Conservation (phyloP, 1,140 invertebrate genomes). For the Drosophila tsacasi region DNA sequence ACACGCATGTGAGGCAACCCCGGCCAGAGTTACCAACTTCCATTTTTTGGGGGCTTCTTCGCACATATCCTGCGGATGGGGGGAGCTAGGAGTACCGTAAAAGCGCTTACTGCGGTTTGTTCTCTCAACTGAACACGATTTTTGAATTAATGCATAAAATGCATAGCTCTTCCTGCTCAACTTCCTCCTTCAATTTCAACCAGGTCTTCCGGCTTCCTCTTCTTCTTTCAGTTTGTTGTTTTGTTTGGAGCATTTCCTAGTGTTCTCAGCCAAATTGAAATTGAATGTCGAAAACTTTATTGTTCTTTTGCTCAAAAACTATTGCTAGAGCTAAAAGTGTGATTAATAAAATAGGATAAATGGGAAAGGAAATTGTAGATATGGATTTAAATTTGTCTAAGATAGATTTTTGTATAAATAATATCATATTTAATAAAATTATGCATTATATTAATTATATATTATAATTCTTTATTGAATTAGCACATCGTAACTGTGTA, state of each 20-base stretch:
- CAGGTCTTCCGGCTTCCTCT: conserved; percentile 12
- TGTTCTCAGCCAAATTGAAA: conserved; percentile 61
- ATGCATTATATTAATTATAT: no score
- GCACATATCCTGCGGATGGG: not conserved
- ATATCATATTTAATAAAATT: no score
- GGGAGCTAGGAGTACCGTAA: conserved; percentile 10
- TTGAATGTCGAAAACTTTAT: conserved; percentile 55
- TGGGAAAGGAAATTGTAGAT: not conserved
- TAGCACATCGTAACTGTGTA: no score
- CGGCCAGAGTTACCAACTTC: conserved; percentile 42
- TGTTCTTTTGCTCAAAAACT: conserved; percentile 16
- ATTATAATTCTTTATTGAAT: no score
- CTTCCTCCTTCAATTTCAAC: conserved; percentile 25
- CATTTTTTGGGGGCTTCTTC: conserved; percentile 10
- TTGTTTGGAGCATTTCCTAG: conserved; percentile 24
- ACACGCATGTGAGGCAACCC: conserved; percentile 7
- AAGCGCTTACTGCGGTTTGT: conserved; percentile 51
- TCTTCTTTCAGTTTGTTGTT: conserved; percentile 13
- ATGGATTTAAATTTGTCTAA: not conserved
- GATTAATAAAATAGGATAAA: not conserved
- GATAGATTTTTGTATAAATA: not conserved
- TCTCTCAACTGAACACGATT: conserved; percentile 63
- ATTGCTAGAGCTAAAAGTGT: not conserved
- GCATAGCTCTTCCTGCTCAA: conserved; percentile 42
- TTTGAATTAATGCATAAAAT: conserved; percentile 76